Conservation (phyloP, 2,113 vertebrate genomes). For the Marcusenius ussheri region DNA sequence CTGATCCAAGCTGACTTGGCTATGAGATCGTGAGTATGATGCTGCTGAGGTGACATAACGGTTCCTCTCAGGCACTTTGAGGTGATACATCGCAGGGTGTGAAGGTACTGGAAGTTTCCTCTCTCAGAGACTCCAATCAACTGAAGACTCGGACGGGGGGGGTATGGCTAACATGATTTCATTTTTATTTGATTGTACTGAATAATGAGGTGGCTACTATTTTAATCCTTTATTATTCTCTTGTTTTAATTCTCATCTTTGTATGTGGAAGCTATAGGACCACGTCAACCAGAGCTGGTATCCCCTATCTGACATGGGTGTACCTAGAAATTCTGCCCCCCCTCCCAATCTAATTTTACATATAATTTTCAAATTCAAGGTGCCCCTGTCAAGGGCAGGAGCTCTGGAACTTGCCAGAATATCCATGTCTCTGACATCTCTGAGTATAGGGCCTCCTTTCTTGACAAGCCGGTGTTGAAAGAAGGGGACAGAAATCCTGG, state of each 20-base stretch:
- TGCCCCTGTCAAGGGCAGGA: background rate
- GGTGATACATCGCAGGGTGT: background rate
- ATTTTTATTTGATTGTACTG: background rate
- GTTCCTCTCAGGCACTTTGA: background rate
- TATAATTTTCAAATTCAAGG: background rate
- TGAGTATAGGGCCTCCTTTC: background rate
- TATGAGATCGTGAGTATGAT: background rate
- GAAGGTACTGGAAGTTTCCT: background rate
- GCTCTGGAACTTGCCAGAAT: background rate
- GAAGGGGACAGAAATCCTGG: background rate
- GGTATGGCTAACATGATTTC: background rate
- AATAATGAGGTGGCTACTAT: background rate
- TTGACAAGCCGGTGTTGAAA: background rate
- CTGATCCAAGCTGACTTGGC: background rate
- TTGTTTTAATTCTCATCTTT: background rate
- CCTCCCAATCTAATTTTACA: background rate
- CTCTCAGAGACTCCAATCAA: background rate
- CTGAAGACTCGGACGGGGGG: background rate
- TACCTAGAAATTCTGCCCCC: background rate
- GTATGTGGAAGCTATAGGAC: background rate
- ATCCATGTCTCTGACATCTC: background rate
- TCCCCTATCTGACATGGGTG: background rate
- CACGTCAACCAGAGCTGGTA: background rate
- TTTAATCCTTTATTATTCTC: background rate
- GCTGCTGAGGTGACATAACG: background rate